These are phyloP conservation scores for Toxotes lorentzi DNA, from an alignment of 2,797 vertebrate genomes.

Conservation along the genomic window DNA sequence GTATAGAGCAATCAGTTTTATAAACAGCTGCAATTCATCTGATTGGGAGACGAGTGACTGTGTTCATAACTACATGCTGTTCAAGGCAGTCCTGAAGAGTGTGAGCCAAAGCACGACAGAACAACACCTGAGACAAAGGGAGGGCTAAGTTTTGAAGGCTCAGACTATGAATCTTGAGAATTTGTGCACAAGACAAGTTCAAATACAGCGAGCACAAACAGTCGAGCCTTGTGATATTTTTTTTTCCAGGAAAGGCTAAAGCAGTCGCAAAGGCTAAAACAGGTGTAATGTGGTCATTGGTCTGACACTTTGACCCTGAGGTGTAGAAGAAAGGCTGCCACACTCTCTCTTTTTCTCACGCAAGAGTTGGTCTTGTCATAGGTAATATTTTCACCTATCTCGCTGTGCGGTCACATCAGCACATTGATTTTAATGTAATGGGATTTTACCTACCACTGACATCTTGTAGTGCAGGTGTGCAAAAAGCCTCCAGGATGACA, in stretches of 20 bases:
- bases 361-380: constrained; percentile 67
- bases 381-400: constrained; percentile 63
- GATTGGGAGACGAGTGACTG: constrained; percentile 35
- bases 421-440: constrained; percentile 64
- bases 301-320: constrained; percentile 68
- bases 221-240: not conserved
- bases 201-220: constrained; percentile 23
- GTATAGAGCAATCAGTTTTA: constrained; percentile 59
- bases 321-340: constrained; percentile 53
- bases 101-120: constrained; percentile 4
- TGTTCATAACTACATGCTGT: constrained; percentile 41
- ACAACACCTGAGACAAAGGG: constrained; percentile 11
- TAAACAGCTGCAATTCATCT: constrained; percentile 68
- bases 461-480: constrained; percentile 71
- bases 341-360: constrained; percentile 60
- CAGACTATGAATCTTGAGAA: constrained; percentile 7
- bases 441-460: constrained; percentile 63
- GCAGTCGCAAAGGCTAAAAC: constrained; percentile 22
- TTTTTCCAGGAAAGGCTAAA: constrained; percentile 45
- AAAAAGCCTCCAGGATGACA: constrained; percentile 66
- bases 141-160: not conserved
- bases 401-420: constrained; percentile 48
- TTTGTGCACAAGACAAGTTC: constrained; percentile 1
- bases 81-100: constrained; percentile 20
- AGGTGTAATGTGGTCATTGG: constrained; percentile 64